Evolutionary conservation across 2,113 vertebrate species (phyloP).

Genomic region (Lynx canadensis): DNA sequence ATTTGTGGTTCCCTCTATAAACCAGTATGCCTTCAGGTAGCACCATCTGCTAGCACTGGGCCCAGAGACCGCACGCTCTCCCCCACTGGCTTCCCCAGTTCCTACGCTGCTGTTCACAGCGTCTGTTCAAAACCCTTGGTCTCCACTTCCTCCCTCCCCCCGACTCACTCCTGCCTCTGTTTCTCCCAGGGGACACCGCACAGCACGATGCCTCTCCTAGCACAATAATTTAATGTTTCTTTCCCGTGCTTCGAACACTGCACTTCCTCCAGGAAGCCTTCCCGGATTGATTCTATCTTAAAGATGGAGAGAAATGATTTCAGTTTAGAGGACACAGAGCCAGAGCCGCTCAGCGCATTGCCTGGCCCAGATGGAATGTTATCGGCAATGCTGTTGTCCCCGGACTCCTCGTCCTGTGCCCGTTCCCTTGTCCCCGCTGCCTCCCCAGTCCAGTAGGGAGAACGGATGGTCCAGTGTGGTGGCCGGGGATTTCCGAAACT

Average conservation of each 20-base stretch:
- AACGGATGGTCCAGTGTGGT: background rate
- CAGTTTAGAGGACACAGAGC: background rate
- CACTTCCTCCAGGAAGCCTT: conserved; percentile 41
- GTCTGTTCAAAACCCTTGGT: background rate
- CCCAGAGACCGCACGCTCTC: background rate
- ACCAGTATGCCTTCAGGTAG: background rate
- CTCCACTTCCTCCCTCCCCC: background rate
- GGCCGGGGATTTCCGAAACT: background rate
- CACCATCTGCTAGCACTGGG: background rate
- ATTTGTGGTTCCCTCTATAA: background rate
- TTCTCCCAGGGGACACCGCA: background rate
- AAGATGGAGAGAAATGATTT: conserved; percentile 7
- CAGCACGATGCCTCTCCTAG: background rate
- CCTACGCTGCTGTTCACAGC: background rate
- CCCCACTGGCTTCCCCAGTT: background rate
- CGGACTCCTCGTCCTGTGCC: background rate
- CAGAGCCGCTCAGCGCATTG: background rate
- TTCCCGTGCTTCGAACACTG: background rate
- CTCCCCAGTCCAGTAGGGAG: background rate
- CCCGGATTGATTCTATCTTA: background rate
- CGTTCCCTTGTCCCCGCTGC: background rate
- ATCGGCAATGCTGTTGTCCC: background rate
- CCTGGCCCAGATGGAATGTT: background rate
- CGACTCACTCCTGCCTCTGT: background rate
- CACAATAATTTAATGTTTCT: background rate